Evolutionary conservation across 2,888 invertebrate species (phyloP).

Genomic region (Papilio demoleus): DNA sequence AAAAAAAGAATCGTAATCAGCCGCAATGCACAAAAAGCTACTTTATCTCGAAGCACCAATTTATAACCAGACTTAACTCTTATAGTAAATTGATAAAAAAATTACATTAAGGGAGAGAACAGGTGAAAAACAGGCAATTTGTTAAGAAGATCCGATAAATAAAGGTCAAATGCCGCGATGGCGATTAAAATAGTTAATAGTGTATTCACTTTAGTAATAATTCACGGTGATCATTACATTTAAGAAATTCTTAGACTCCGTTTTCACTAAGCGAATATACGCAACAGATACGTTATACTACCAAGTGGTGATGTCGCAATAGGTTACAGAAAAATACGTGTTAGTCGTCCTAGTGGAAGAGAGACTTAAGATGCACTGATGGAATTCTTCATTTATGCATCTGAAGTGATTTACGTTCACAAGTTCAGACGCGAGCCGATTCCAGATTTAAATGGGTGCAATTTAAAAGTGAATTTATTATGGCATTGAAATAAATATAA

Average conservation of each 20-base stretch:
- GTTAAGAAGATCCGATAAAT: constrained; percentile 33
- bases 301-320: too few relatives aligned
- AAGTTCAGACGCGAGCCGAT: constrained; percentile 23
- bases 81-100: constrained; percentile 34
- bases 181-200: constrained; percentile 38
- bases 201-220: constrained; percentile 30
- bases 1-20: constrained; percentile 5
- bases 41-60: constrained; percentile 12
- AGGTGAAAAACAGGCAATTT: constrained; percentile 31
- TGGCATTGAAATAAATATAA: constrained; percentile 25
- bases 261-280: not conserved
- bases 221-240: constrained; percentile 22
- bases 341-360: not conserved
- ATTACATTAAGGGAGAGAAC: constrained; percentile 15
- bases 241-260: not conserved
- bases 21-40: constrained; percentile 4
- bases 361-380: constrained; percentile 3
- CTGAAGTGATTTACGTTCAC: constrained; percentile 19
- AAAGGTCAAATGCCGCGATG: constrained; percentile 36
- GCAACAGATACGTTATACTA: too few relatives aligned
- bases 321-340: too few relatives aligned
- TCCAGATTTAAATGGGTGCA: constrained; percentile 22
- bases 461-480: constrained; percentile 38
- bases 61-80: constrained; percentile 17
- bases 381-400: constrained; percentile 31